Conservation (phyloP, 2,888 invertebrate genomes). For the Zele albiditarsus region DNA sequence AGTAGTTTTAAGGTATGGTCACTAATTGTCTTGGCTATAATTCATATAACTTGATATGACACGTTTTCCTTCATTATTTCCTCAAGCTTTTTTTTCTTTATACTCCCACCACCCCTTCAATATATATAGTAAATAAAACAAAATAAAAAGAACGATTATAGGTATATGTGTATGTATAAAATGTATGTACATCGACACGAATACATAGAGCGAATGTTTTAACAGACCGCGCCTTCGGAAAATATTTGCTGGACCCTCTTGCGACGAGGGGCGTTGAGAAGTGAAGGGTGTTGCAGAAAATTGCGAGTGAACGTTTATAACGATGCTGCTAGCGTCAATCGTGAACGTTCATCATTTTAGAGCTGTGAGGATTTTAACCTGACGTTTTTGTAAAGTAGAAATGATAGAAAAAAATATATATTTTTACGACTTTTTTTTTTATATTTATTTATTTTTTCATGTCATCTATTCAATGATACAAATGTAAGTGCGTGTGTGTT, state of each 20-base stretch:
- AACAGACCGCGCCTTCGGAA: conserved; percentile 49
- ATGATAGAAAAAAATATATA: background rate
- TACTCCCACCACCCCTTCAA: background rate
- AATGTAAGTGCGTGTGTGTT: no score
- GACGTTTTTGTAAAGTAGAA: conserved; percentile 24
- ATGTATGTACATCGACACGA: conserved; percentile 8
- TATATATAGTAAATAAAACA: conserved; percentile 13
- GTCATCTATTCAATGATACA: background rate
- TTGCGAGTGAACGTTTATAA: conserved; percentile 28
- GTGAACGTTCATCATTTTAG: conserved; percentile 27
- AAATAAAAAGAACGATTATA: conserved; percentile 17
- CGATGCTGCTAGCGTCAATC: conserved; percentile 10
- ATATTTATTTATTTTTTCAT: background rate
- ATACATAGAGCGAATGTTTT: conserved; percentile 33
- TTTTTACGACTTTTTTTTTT: background rate
- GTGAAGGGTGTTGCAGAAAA: background rate
- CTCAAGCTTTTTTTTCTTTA: conserved; percentile 23
- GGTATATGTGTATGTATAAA: background rate
- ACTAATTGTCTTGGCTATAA: background rate
- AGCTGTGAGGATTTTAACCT: conserved; percentile 15
- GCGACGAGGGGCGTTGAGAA: conserved; percentile 7
- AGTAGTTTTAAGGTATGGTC: background rate
- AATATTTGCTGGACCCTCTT: conserved; percentile 48
- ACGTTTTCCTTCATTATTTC: conserved; percentile 7
- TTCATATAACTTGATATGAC: background rate